Base-by-base conservation (phyloP, 2,113 vertebrate genomes). In the Platysternon megacephalum region DNA sequence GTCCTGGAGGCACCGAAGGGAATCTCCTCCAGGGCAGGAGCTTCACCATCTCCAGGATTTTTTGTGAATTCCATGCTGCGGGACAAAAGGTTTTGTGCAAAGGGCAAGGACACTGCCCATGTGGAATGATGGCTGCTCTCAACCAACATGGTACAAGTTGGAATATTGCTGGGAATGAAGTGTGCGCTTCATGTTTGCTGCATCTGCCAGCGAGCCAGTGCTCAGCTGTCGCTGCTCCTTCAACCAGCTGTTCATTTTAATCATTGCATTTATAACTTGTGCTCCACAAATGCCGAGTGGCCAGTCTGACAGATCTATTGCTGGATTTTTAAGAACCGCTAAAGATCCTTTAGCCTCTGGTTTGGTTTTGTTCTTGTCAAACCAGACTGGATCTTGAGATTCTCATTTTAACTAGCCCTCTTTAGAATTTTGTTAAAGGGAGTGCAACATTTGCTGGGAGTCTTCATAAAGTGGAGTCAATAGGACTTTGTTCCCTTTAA, bases 251-350 rank as follows among this genome's bases (percentile, higher is more conserved):
- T 32, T 96, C 95, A 26, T 5, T 85, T 84, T 96, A 83, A 97
- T 95, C 96, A 96, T 86, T 12, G 89, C 46, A 12, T 91, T 93
- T 88, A 88, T 48, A 95, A 96, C 96, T 96, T 96, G 91, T 82
- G 49, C 83, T 83, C 61, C 80, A 91, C 90, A 4, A 28, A 76
- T 94, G 95, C 91, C 92, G 76, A 84, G 72, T 89, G 95, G 95
- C 93, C 91, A 82, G 90, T 80, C 83, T 5, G 11, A 42, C 44
- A 87, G 90, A 93, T 49, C 89, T 93, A 84, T 76, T 86, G 6
- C 56, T 56, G 88, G 80, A 78, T 92, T 96, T 93, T 72, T 55
- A 81, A 80, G 87, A 93, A 42, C 79, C 19, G 44, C 7, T 76
- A 0, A 42, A 88, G 13, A 4, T 8, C 35, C 48, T 39, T 0